phyloP scores from a whole-genome alignment of 1,140 invertebrate species.

The Drosophila parvula region DNA sequence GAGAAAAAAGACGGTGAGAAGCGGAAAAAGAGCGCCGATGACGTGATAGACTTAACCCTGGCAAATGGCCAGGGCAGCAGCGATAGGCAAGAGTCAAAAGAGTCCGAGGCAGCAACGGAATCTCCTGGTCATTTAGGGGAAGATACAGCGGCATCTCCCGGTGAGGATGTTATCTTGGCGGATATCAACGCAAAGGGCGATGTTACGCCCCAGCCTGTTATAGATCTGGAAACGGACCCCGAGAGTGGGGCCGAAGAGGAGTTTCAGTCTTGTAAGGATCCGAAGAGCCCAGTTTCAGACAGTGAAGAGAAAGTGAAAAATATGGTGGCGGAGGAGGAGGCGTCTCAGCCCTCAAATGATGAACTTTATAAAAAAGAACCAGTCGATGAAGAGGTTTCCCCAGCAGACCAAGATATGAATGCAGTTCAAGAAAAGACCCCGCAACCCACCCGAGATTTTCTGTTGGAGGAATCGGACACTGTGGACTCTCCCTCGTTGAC shows the following conservation, averaged over 20 bases:
- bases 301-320: neutral
- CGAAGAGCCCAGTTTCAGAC: conserved; percentile 8
- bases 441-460: neutral
- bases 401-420: neutral
- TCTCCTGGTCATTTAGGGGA: neutral
- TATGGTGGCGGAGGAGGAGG: neutral
- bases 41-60: conserved; percentile 43
- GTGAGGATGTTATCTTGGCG: neutral
- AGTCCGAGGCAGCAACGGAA: neutral
- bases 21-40: conserved; percentile 21
- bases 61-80: conserved; percentile 29
- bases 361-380: neutral
- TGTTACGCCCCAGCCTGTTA: conserved; percentile 2
- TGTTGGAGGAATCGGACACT: conserved; percentile 23
- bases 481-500: conserved; percentile 41
- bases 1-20: conserved; percentile 1
- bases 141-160: neutral
- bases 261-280: conserved; percentile 20
- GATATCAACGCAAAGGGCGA: conserved; percentile 3
- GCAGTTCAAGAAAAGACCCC: neutral
- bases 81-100: conserved; percentile 1
- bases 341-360: neutral
- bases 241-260: conserved; percentile 17
- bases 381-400: neutral
- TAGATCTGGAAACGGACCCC: conserved; percentile 21